Base-by-base conservation (phyloP, 2,113 vertebrate species). In the Gymnorhina tibicen region DNA sequence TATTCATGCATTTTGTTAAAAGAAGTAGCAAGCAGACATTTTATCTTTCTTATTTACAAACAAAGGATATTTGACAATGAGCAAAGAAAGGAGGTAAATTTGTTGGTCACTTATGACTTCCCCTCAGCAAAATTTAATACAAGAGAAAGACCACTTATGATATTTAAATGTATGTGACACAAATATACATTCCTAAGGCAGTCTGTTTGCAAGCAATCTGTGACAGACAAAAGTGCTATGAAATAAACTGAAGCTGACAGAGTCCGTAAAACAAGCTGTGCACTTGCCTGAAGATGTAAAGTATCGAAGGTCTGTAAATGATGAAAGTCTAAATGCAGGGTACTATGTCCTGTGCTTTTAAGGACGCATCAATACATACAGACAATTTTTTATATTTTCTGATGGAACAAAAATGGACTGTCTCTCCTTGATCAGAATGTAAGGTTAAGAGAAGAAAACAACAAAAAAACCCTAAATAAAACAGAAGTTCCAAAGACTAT, bases 221-320 rank as follows among this genome's bases (percentile, higher is more conserved):
- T 80, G 88, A 93, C 78, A 96, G 66, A 85, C 44, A 91, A 82
- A 90, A 62, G 74, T 75, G 39, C 27, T 85, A 53, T 70, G 59
- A 95, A 92, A 85, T 63, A 88, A 97, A 97, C 32, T 69, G 30
- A 49, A 92, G 52, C 66, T 90, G 96, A 89, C 93, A 93, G 79
- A 88, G 53, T 93, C 95, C 92, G 94, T 97, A 96, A 96, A 96
- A 94, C 84, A 94, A 95, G 64, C 68, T 88, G 52, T 59, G 27
- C 37, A 53, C n/a, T 96, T 93, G 95, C 94, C 94, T 82, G 72
- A 91, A 97, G 93, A 73, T 80, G 53, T 52, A 28, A 90, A 85
- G 30, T 64, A 82, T 39, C 77, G 95, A 88, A 94, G 5, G n/a
- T 56, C 78, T 86, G 20, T 73, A 86, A 95, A 89, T 53, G n/a